Base-by-base conservation (phyloP, 2,113 vertebrate species). In the Microtus montanus region DNA sequence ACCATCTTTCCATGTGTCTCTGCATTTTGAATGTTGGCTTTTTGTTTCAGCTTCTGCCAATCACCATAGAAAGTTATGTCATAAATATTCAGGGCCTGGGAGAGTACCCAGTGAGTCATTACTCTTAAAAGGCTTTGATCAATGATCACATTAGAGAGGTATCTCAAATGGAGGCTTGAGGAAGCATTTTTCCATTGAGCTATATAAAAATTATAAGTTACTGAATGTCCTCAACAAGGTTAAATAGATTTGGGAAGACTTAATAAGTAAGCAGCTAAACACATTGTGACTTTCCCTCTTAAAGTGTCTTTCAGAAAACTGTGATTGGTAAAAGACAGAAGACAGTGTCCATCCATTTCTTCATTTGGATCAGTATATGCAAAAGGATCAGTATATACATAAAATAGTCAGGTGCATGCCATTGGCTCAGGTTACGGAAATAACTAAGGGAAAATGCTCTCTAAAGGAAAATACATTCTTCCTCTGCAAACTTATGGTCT, bases 221-320 rank as follows among this genome's bases (percentile, higher is more conserved):
- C 35, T 82, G 17, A 35, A 49, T 38, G 22, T 71, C 14, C 8
- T 49, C 24, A 26, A 47, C 24, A 90, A 71, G 7, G n/a, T 9
- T 73, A 24, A 94, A 83, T 91, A 54, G 0, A 22, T 64, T 92
- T 88, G 13, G 26, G 58, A 90, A 92, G 9, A 20, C 90, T 94
- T 83, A 68, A 49, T 68, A 85, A 49, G 24, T 38, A 80, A 95
- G 52, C 8, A 85, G 49, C 38, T 80, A 0, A 8, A 13, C 10
- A 83, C 1, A 33, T 8, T 70, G 28, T 35, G 33, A 77, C 17
- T 83, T 58, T 35, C 49, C 89, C 5, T 84, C 44, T 80, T 71
- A 75, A 90, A 41, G 20, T 82, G 4, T 35, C 58, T 66, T 82
- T 80, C 22, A 44, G 3, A 77, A 96, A 95, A 80, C 47, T 92